These are phyloP conservation scores for Elegia similella DNA, from an alignment of 2,888 invertebrate genomes.

Conservation along the genomic window DNA sequence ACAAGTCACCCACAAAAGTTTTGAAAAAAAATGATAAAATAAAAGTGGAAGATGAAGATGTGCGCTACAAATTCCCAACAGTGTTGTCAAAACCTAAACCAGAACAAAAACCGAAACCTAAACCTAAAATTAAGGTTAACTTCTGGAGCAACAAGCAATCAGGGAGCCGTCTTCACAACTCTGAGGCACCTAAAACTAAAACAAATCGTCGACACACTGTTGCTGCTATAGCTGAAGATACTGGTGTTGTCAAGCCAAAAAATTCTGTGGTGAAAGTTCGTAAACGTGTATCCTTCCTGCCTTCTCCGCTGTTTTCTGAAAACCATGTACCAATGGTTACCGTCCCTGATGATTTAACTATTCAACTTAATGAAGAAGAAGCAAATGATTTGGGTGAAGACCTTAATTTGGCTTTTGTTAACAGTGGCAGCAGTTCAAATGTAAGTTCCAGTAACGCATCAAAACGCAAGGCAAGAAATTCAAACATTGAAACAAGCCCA, in stretches of 20 bases:
- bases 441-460: conserved; percentile 36
- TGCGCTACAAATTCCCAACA: conserved; percentile 65
- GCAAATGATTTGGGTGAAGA: conserved; percentile 66
- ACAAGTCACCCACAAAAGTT: conserved; percentile 40
- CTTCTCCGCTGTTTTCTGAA: conserved; percentile 68
- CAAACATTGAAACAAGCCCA: conserved; percentile 42
- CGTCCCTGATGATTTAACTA: conserved; percentile 75
- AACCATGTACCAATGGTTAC: conserved; percentile 76
- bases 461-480: conserved; percentile 46
- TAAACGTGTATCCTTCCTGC: conserved; percentile 70
- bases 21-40: conserved; percentile 35
- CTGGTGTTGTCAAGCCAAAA: conserved; percentile 44
- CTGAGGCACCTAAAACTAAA: conserved; percentile 40
- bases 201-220: conserved; percentile 59
- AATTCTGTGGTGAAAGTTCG: conserved; percentile 55
- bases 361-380: conserved; percentile 74
- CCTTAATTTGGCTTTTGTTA: conserved; percentile 57
- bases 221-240: conserved; percentile 37
- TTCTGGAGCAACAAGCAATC: conserved; percentile 70
- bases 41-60: conserved; percentile 52
- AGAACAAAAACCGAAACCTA: conserved; percentile 57
- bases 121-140: conserved; percentile 71
- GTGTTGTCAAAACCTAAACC: conserved; percentile 45
- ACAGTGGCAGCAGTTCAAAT: conserved; percentile 34
- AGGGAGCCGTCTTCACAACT: conserved; percentile 46